Conservation (phyloP, 2,113 vertebrate species). For the Esox niger region DNA sequence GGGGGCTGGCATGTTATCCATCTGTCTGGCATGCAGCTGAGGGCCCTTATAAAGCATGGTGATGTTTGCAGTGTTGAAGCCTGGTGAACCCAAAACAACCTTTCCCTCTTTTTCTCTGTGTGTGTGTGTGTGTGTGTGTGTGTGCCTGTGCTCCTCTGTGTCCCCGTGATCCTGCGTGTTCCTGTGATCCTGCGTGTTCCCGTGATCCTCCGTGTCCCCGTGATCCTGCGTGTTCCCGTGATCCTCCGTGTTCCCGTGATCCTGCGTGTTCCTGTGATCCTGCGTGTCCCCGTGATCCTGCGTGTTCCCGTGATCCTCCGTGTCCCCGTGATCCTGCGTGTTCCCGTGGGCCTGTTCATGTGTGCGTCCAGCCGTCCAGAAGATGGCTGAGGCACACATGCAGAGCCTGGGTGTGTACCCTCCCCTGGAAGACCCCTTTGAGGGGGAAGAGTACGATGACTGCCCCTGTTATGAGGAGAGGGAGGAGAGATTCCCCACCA, state of each 20-base stretch:
- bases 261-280: slow-evolving; percentile 18
- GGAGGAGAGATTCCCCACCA: slow-evolving; percentile 38
- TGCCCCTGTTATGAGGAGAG: slow-evolving; percentile 55
- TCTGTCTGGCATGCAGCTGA: slow-evolving; percentile 27
- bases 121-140: slow-evolving; percentile 39
- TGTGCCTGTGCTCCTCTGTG: slow-evolving; percentile 12
- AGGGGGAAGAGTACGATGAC: slow-evolving; percentile 70
- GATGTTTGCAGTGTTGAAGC: slow-evolving; percentile 53
- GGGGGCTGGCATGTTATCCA: slow-evolving; percentile 7
- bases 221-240: slow-evolving; percentile 40
- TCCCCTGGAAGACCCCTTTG: slow-evolving; percentile 76
- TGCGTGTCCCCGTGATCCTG: slow-evolving; percentile 31
- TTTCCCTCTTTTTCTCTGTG: slow-evolving; percentile 56
- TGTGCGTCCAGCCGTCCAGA: slow-evolving; percentile 84
- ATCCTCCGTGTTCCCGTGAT: slow-evolving; percentile 11
- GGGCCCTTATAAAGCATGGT: slow-evolving; percentile 25
- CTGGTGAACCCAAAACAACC: slow-evolving; percentile 53
- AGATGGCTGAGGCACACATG: slow-evolving; percentile 93
- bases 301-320: slow-evolving; percentile 31
- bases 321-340: slow-evolving; percentile 19
- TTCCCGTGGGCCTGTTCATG: slow-evolving; percentile 12
- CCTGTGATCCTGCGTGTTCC: slow-evolving; percentile 2
- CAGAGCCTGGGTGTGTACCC: slow-evolving; percentile 81
- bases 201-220: slow-evolving; percentile 30
- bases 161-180: slow-evolving; percentile 21